Conservation (phyloP, 2,888 invertebrate species). For the Drosophila leonis region DNA sequence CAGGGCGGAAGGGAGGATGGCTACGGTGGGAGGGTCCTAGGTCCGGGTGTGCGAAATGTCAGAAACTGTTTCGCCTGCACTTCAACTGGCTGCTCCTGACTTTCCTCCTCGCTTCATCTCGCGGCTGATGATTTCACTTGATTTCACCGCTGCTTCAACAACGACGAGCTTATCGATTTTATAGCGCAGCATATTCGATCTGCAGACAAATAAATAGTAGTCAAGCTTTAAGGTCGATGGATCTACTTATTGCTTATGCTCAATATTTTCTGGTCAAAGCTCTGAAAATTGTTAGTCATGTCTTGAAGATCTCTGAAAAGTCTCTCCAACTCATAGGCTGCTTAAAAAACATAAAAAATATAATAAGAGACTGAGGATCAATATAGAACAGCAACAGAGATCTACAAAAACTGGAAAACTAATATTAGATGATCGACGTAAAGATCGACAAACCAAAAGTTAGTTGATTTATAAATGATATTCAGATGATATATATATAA, state of each 20-base stretch:
- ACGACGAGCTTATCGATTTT: constrained; percentile 47
- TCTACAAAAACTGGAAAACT: too few species aligned
- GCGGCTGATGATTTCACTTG: constrained; percentile 44
- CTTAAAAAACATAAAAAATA: too few species aligned
- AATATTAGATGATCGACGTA: too few species aligned
- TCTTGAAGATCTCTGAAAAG: too few species aligned
- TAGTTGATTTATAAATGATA: too few species aligned
- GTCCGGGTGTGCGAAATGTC: constrained; percentile 64
- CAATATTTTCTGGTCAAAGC: background rate
- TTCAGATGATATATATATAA: too few species aligned
- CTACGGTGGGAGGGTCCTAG: background rate
- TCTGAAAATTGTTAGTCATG: too few species aligned
- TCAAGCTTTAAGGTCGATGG: background rate
- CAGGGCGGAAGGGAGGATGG: background rate
- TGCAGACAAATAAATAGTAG: background rate
- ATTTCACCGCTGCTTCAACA: background rate
- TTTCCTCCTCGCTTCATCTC: constrained; percentile 53
- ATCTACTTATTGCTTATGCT: background rate
- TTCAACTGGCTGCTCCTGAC: constrained; percentile 66
- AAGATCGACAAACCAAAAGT: too few species aligned
- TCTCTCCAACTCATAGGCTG: too few species aligned
- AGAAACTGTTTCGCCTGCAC: constrained; percentile 69
- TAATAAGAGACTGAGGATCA: too few species aligned
- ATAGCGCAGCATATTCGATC: constrained; percentile 2
- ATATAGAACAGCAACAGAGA: too few species aligned